These are phyloP conservation scores for Lamellibrachia satsuma DNA, from an alignment of 2,888 invertebrate genomes.

Conservation along the genomic window DNA sequence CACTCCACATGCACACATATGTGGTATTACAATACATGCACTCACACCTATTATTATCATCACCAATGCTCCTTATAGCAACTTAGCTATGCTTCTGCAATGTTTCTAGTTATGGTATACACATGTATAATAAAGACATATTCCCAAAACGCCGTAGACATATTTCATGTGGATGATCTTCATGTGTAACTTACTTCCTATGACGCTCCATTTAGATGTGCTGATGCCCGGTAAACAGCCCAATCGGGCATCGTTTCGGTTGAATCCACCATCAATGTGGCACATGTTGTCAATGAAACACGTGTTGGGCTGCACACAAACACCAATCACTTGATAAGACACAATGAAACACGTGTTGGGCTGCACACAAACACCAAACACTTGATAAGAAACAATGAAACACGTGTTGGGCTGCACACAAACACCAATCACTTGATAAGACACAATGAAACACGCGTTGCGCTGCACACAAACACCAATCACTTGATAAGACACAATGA, in stretches of 20 bases:
- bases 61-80: not conserved
- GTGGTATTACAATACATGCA: not conserved
- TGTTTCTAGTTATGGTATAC: not conserved
- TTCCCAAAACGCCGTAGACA: not conserved
- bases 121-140: not conserved
- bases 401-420: too few relatives aligned
- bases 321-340: not conserved
- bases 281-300: slow-evolving; percentile 4
- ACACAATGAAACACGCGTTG: not conserved
- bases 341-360: not conserved
- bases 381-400: not conserved
- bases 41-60: not conserved
- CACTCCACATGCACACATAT: too few relatives aligned
- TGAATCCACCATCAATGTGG: not conserved
- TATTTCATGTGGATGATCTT: not conserved
- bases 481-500: not conserved
- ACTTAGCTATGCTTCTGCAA: not conserved
- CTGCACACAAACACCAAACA: too few relatives aligned
- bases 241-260: not conserved
- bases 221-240: not conserved
- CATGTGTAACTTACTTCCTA: not conserved
- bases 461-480: too few relatives aligned
- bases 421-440: too few relatives aligned
- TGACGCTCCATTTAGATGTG: not conserved
- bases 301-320: not conserved